Evolutionary conservation across 2,797 vertebrate species (phyloP).

Genomic region (Artibeus lituratus): DNA sequence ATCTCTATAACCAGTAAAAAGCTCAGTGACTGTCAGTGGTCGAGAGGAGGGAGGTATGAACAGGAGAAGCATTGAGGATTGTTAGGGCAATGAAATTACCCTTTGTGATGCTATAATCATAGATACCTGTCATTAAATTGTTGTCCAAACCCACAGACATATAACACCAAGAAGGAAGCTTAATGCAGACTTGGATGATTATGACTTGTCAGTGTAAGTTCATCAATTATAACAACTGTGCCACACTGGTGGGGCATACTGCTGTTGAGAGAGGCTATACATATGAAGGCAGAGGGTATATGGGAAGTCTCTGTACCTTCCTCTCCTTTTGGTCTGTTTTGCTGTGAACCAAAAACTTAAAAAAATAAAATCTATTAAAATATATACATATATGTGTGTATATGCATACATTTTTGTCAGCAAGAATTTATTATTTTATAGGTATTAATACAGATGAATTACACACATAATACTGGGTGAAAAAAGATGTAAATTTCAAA

Average conservation of each 20-base stretch:
- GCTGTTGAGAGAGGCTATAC: background rate
- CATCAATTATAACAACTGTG: background rate
- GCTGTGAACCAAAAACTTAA: background rate
- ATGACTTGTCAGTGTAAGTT: background rate
- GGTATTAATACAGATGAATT: background rate
- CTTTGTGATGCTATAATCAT: background rate
- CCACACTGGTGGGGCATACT: background rate
- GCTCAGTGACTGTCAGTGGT: background rate
- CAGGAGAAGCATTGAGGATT: background rate
- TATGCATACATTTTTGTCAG: background rate
- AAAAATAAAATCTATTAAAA: background rate
- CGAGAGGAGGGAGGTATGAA: background rate
- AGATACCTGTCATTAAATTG: background rate
- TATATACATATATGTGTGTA: background rate
- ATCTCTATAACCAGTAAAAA: background rate
- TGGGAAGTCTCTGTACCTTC: background rate
- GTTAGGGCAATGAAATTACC: background rate
- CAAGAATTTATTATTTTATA: background rate
- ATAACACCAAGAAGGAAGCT: background rate
- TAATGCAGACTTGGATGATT: background rate
- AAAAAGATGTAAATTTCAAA: background rate
- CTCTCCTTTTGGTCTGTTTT: background rate
- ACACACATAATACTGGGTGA: background rate
- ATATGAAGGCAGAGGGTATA: background rate
- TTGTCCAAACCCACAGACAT: background rate